A percentile compares a stretch with the other conserved stretches of the same genome.
phyloP scores from a whole-genome alignment of 2,888 invertebrate species.

The Bombyx huttoni region DNA sequence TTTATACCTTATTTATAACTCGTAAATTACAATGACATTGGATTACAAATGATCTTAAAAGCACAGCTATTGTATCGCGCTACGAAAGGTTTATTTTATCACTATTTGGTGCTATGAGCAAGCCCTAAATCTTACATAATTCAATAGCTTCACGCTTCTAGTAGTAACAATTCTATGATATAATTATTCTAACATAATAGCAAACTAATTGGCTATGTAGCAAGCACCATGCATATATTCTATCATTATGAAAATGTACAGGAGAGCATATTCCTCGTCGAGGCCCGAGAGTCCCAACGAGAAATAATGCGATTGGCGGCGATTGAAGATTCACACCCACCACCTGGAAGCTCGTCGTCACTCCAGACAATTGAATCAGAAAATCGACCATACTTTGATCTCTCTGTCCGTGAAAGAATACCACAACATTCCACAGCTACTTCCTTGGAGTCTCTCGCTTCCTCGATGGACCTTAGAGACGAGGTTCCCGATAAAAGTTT shows the following conservation, averaged over 20 bases:
- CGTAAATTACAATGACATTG: not conserved
- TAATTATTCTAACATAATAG: too few species aligned
- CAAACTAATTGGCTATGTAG: too few species aligned
- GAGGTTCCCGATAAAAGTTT: slow-evolving; percentile 25
- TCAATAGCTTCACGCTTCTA: too few species aligned
- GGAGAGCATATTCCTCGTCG: slow-evolving; percentile 88
- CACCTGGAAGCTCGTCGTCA: slow-evolving; percentile 15
- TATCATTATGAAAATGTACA: slow-evolving; percentile 22
- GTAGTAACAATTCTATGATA: too few species aligned
- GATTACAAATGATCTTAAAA: too few species aligned
- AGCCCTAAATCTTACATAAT: too few species aligned
- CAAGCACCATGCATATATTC: not conserved
- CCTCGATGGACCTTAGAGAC: slow-evolving; percentile 37
- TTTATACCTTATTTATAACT: not conserved
- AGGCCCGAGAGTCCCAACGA: slow-evolving; percentile 82
- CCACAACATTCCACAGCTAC: slow-evolving; percentile 62
- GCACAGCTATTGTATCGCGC: too few species aligned
- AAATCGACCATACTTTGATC: slow-evolving; percentile 29
- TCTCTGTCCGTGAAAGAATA: slow-evolving; percentile 28
- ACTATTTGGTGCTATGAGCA: too few species aligned
- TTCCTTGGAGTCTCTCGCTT: slow-evolving; percentile 68
- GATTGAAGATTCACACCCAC: slow-evolving; percentile 22
- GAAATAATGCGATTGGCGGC: slow-evolving; percentile 63
- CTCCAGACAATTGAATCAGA: slow-evolving; percentile 8
- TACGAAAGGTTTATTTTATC: too few species aligned